phyloP scores from a whole-genome alignment of 2,888 invertebrate species.

The Hypsopygia costalis region DNA sequence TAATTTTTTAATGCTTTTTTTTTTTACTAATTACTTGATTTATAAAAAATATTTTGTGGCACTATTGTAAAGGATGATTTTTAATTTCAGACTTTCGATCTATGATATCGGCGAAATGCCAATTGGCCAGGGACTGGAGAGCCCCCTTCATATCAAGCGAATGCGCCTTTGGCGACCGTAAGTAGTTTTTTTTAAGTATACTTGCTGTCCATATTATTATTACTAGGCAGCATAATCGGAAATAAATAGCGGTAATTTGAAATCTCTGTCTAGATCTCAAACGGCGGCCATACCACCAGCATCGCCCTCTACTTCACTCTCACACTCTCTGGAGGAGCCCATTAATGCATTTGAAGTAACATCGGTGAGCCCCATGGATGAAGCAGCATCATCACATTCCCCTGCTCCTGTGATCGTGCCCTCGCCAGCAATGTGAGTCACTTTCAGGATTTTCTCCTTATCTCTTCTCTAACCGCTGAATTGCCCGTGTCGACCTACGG shows the following conservation, averaged over 20 bases:
- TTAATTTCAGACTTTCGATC: not conserved
- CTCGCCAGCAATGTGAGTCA: too few relatives aligned
- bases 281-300: not conserved
- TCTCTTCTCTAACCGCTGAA: too few relatives aligned
- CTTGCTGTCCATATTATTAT: not conserved
- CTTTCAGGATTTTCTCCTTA: too few relatives aligned
- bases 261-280: not conserved
- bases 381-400: too few relatives aligned
- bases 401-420: too few relatives aligned
- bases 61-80: not conserved
- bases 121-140: not conserved
- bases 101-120: not conserved
- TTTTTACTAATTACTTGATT: not conserved
- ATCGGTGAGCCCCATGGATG: too few relatives aligned
- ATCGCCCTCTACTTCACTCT: not conserved
- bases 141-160: not conserved
- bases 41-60: not conserved
- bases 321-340: not conserved
- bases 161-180: not conserved
- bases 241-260: not conserved
- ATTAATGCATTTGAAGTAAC: too few relatives aligned
- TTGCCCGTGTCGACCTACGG: too few relatives aligned
- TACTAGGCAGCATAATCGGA: not conserved
- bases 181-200: not conserved
- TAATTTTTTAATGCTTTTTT: not conserved